Evolutionary conservation across 2,113 vertebrate species (phyloP).

Genomic region (Isichthys henryi): DNA sequence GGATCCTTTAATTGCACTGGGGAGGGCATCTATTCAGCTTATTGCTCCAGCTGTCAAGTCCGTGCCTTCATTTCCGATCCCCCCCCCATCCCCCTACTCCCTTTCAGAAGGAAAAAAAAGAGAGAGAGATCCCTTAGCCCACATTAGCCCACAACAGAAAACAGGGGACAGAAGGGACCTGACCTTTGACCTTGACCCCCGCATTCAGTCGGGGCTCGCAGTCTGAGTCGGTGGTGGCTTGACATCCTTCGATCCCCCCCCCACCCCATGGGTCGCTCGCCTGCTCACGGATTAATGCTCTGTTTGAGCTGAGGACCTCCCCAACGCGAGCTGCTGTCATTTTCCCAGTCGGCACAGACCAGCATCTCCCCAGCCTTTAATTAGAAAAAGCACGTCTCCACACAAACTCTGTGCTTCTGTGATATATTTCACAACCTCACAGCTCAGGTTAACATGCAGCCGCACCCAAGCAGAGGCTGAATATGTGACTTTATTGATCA

Average conservation of each 20-base stretch:
- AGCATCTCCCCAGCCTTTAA: background rate
- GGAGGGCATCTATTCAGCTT: constrained; percentile 64
- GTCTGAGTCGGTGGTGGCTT: background rate
- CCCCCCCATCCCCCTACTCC: background rate
- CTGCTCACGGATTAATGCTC: background rate
- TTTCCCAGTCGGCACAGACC: background rate
- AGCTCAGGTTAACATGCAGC: background rate
- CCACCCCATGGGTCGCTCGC: no score
- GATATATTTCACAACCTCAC: background rate
- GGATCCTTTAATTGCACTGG: constrained; percentile 65
- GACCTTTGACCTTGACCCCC: background rate
- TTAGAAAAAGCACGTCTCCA: background rate
- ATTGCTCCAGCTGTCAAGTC: constrained; percentile 57
- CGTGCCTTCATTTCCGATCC: constrained; percentile 47
- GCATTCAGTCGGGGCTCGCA: background rate
- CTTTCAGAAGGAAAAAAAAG: background rate
- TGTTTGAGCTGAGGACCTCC: background rate
- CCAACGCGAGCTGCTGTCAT: background rate
- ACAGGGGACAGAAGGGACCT: constrained; percentile 18
- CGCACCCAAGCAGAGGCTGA: background rate
- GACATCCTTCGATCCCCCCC: background rate
- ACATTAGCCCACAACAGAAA: constrained; percentile 12
- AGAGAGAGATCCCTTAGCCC: background rate
- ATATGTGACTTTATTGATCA: background rate
- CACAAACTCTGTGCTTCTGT: background rate